Conservation (phyloP, 2,797 vertebrate species). For the Microchirus variegatus region DNA sequence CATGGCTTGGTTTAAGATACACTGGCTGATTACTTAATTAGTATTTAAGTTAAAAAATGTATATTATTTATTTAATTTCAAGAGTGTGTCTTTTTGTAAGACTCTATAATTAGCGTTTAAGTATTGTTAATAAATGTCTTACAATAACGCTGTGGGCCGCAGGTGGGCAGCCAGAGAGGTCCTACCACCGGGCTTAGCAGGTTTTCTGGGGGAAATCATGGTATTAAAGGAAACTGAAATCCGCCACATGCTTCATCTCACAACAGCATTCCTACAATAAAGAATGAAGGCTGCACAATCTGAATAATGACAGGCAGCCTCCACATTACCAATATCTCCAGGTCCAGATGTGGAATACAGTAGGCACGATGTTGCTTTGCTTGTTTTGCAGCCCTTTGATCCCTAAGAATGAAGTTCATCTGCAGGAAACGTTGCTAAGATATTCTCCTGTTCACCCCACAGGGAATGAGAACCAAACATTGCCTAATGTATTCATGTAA, state of each 20-base stretch:
- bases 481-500: conserved; percentile 35
- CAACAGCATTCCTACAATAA: conserved; percentile 29
- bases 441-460: conserved; percentile 18
- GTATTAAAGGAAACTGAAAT: conserved; percentile 27
- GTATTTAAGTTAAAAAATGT: too few species aligned
- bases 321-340: conserved; percentile 34
- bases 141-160: too few species aligned
- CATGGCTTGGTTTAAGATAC: too few species aligned
- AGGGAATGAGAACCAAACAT: conserved; percentile 39
- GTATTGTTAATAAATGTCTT: too few species aligned
- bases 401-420: conserved; percentile 51
- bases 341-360: conserved; percentile 57
- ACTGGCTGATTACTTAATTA: too few species aligned
- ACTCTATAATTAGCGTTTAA: too few species aligned
- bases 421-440: conserved; percentile 46
- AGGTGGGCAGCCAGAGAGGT: too few species aligned
- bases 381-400: conserved; percentile 59
- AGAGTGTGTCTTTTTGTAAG: too few species aligned
- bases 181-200: too few species aligned
- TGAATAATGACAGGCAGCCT: conserved; percentile 27
- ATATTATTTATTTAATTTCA: too few species aligned
- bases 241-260: conserved; percentile 25
- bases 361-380: conserved; percentile 25
- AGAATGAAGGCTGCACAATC: conserved; percentile 24
- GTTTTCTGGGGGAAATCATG: too few species aligned